Conservation (phyloP, 2,797 vertebrate species). For the Chiroxiphia lanceolata region DNA sequence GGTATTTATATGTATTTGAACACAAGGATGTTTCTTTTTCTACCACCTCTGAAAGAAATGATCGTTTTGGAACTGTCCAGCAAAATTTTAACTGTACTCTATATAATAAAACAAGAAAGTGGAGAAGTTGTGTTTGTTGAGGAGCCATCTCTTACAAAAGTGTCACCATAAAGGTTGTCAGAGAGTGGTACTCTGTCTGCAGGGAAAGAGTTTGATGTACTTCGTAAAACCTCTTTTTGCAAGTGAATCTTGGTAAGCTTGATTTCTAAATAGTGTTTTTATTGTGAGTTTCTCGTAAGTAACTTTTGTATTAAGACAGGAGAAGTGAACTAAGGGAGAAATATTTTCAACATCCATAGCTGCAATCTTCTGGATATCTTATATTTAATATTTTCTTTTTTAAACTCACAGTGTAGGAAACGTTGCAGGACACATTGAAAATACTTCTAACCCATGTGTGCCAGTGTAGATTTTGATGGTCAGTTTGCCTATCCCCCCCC, state of each 20-base stretch:
- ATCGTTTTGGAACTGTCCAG: background rate
- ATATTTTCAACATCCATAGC: background rate
- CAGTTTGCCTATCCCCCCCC: background rate
- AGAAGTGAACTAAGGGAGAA: background rate
- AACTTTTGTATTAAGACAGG: background rate
- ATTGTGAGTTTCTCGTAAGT: background rate
- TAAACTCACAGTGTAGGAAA: background rate
- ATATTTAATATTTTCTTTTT: background rate
- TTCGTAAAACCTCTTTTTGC: background rate
- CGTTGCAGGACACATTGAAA: background rate
- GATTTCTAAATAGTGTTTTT: background rate
- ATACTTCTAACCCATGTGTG: background rate
- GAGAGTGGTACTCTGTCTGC: background rate
- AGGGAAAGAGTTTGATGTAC: background rate
- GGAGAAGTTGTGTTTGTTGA: background rate
- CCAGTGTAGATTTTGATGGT: background rate
- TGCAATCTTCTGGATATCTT: background rate
- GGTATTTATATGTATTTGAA: background rate
- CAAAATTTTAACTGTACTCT: background rate
- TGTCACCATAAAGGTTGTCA: background rate
- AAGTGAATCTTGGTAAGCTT: background rate
- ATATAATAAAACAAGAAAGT: background rate
- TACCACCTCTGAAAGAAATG: background rate
- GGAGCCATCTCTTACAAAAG: background rate
- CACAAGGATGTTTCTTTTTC: background rate